Base-by-base conservation (phyloP, 2,888 invertebrate genomes). In the Xestia rhomboidea region DNA sequence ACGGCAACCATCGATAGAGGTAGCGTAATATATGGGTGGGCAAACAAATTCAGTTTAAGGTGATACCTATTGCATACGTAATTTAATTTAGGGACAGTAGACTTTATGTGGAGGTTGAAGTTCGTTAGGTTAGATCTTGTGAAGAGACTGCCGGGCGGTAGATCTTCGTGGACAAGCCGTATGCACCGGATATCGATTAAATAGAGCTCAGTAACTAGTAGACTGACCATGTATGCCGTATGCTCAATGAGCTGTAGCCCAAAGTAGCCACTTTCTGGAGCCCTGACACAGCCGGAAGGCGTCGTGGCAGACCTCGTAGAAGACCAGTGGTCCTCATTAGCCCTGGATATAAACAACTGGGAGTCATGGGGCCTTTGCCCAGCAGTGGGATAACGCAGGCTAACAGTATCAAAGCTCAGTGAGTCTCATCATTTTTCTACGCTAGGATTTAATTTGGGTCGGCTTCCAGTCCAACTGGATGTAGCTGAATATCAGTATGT, bases 1-100 rank as follows among this genome's bases (percentile, higher is more conserved):
- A 24, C 70, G 68, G 82, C 82, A 85, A 89, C 87, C 80, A 86
- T 79, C 86, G 78, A 79, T 76, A 87, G 62, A 69, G 57, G 67
- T 76, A 68, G 30, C 74, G 73, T 78, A 73, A 79, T 76, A 71
- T 72, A 62, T 64, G 44, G 51, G 11, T 30, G 63, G 44, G 34
- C 74, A 72, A 70, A 84, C 79, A 72, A 80, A 79, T 79, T 74
- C 67, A 85, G 74, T 73, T 75, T 77, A 38, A 72, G 63, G 66
- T 75, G 69, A 70, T 68, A 66, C 41, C 60, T 66, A 69, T 74
- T 72, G 69, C 70, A 78, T 76, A 69, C 60, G 54, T 81, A 66
- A 74, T 83, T 73, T 71, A 74, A 84, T 83, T 70, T 73, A 57
- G 5, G 30, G 51, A 68, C 68, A 63, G 51, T 34, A 21, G 7